phyloP scores from a whole-genome alignment of 2,113 vertebrate genomes.

The Phoxinus phoxinus region DNA sequence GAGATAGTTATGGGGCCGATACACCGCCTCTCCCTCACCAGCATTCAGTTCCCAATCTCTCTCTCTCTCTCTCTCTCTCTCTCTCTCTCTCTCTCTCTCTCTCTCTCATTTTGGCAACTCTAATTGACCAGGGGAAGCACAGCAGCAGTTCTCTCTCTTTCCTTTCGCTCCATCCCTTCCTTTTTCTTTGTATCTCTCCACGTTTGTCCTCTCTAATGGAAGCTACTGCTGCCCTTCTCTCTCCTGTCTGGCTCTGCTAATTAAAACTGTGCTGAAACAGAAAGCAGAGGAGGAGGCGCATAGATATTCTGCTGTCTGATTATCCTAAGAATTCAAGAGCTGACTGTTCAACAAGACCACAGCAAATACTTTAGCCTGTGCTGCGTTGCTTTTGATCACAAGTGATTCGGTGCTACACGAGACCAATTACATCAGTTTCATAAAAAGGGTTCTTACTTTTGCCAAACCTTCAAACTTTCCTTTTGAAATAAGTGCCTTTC shows the following conservation, averaged over 20 bases:
- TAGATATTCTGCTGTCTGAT: conserved; percentile 74
- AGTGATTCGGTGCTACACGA: not conserved
- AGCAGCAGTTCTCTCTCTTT: conserved; percentile 53
- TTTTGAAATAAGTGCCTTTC: not conserved
- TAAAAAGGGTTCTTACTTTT: not conserved
- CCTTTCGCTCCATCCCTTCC: conserved; percentile 56
- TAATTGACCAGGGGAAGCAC: conserved; percentile 36
- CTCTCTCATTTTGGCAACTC: conserved; percentile 53
- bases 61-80: conserved; percentile 64
- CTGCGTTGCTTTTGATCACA: not conserved
- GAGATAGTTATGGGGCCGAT: conserved; percentile 67
- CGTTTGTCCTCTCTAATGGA: conserved; percentile 59
- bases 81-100: conserved; percentile 58
- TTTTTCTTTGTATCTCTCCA: conserved; percentile 71
- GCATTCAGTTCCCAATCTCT: conserved; percentile 65
- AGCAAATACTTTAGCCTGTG: conserved; percentile 2
- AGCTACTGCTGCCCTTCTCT: conserved; percentile 25
- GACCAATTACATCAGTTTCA: not conserved
- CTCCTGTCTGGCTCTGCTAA: conserved; percentile 66
- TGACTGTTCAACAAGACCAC: not conserved
- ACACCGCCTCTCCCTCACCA: conserved; percentile 65
- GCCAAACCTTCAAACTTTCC: not conserved
- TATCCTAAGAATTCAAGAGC: conserved; percentile 39
- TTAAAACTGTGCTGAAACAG: conserved; percentile 83
- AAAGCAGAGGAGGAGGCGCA: conserved; percentile 76